phyloP scores from a whole-genome alignment of 2,797 vertebrate species.

The Myripristis murdjan region DNA sequence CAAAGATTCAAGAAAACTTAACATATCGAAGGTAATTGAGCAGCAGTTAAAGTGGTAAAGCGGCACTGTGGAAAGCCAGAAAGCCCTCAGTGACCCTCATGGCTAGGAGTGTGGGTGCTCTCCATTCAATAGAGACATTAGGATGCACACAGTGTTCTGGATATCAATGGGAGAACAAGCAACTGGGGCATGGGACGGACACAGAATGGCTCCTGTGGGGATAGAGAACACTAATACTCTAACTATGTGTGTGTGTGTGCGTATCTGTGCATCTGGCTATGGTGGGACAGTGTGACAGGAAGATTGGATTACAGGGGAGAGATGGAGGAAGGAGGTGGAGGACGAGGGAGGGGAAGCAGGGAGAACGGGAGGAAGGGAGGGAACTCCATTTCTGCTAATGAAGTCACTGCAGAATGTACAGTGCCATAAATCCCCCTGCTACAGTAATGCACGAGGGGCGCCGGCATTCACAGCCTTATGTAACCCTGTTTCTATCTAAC shows the following conservation, averaged over 20 bases:
- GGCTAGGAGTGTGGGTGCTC: slow-evolving; percentile 32
- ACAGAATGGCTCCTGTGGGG: slow-evolving; percentile 45
- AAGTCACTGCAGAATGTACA: slow-evolving; percentile 47
- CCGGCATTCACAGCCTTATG: slow-evolving; percentile 1
- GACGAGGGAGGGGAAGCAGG: background rate
- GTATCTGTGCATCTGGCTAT: slow-evolving; percentile 18
- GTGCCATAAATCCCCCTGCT: slow-evolving; percentile 32
- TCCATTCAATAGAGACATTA: slow-evolving; percentile 64
- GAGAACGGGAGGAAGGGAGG: background rate
- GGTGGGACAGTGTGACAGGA: slow-evolving; percentile 27
- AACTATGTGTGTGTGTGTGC: background rate
- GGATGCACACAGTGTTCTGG: slow-evolving; percentile 59
- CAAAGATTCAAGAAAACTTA: background rate
- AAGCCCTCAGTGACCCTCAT: background rate
- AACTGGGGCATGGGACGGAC: slow-evolving; percentile 23
- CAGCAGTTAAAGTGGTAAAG: slow-evolving; percentile 25
- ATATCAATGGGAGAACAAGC: slow-evolving; percentile 40
- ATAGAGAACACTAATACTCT: slow-evolving; percentile 8
- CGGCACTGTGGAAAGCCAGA: slow-evolving; percentile 17
- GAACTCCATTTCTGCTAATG: slow-evolving; percentile 55
- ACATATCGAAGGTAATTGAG: slow-evolving; percentile 12
- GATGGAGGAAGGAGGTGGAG: background rate
- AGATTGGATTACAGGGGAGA: slow-evolving; percentile 19
- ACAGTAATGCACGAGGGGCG: background rate
- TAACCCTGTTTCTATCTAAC: background rate